phyloP scores from a whole-genome alignment of 2,113 vertebrate genomes.

The Leuciscus idus region DNA sequence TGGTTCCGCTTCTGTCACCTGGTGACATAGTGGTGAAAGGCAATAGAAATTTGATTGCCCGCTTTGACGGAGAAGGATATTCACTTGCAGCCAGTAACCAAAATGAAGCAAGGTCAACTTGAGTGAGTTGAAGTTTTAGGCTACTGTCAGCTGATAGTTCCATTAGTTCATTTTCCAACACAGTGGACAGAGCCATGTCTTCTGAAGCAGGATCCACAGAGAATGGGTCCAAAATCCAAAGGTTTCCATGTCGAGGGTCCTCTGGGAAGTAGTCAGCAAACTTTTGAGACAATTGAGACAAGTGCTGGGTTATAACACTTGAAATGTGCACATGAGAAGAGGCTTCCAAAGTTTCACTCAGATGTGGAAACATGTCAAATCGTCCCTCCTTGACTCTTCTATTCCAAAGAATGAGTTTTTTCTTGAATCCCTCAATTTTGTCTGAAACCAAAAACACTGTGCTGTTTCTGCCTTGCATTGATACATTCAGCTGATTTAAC shows the following conservation, averaged over 20 bases:
- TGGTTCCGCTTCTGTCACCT: no score
- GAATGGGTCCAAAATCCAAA: slow-evolving; percentile 42
- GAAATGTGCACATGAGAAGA: slow-evolving; percentile 24
- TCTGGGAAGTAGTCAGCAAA: slow-evolving; percentile 34
- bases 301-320: slow-evolving; percentile 6
- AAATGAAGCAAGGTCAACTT: slow-evolving; percentile 43
- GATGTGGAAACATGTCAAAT: slow-evolving; percentile 36
- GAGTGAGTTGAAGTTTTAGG: slow-evolving; percentile 23
- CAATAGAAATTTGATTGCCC: slow-evolving; percentile 39
- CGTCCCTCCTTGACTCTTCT: slow-evolving; percentile 6
- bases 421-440: neutral
- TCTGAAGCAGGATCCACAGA: slow-evolving; percentile 37
- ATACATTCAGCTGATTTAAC: neutral
- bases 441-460: neutral
- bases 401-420: neutral
- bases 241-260: slow-evolving; percentile 29
- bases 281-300: slow-evolving; percentile 37
- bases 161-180: slow-evolving; percentile 38
- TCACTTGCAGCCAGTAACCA: slow-evolving; percentile 35
- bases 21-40: slow-evolving; percentile 50
- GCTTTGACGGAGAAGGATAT: slow-evolving; percentile 32
- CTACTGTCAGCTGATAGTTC: slow-evolving; percentile 46
- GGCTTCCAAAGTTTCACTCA: slow-evolving; percentile 8
- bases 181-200: slow-evolving; percentile 39
- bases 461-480: neutral